A percentile compares a stretch with the other conserved stretches of the same genome.
Conservation (phyloP, 1,140 invertebrate species). For the Drosophila parabipectinata region DNA sequence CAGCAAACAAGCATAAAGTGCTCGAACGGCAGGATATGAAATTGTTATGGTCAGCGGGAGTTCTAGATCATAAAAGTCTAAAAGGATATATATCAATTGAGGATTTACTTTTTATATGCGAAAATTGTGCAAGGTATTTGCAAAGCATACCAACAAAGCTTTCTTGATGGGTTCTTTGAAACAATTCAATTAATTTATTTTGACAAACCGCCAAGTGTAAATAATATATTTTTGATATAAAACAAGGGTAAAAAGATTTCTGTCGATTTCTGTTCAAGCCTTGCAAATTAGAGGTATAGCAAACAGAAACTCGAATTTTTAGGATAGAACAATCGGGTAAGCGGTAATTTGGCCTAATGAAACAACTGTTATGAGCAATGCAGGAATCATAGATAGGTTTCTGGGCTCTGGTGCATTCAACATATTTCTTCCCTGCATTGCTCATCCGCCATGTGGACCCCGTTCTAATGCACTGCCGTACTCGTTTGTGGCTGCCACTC, state of each 20-base stretch:
- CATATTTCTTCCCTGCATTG: slow-evolving; percentile 2
- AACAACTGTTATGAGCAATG: too few relatives aligned
- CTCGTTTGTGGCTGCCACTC: slow-evolving; percentile 14
- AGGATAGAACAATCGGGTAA: too few relatives aligned
- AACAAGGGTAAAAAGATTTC: too few relatives aligned
- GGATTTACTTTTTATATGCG: slow-evolving; percentile 1
- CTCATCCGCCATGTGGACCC: slow-evolving; percentile 31
- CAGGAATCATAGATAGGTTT: too few relatives aligned
- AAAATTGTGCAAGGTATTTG: background rate
- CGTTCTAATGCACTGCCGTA: slow-evolving; percentile 25
- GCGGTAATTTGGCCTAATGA: too few relatives aligned
- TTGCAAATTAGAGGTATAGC: too few relatives aligned
- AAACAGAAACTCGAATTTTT: too few relatives aligned
- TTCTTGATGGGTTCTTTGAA: too few relatives aligned
- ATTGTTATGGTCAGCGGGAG: slow-evolving; percentile 5
- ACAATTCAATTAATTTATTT: too few relatives aligned
- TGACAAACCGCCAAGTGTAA: too few relatives aligned
- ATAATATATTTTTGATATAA: too few relatives aligned
- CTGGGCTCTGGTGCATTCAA: background rate
- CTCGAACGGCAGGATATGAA: slow-evolving; percentile 22
- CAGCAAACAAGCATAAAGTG: slow-evolving; percentile 38
- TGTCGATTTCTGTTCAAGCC: too few relatives aligned
- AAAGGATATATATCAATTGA: background rate
- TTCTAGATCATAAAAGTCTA: background rate
- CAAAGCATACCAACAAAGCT: background rate